A percentile compares a stretch with the other conserved stretches of the same genome.
Conservation (phyloP, 2,888 invertebrate genomes). For the Myopa testacea region DNA sequence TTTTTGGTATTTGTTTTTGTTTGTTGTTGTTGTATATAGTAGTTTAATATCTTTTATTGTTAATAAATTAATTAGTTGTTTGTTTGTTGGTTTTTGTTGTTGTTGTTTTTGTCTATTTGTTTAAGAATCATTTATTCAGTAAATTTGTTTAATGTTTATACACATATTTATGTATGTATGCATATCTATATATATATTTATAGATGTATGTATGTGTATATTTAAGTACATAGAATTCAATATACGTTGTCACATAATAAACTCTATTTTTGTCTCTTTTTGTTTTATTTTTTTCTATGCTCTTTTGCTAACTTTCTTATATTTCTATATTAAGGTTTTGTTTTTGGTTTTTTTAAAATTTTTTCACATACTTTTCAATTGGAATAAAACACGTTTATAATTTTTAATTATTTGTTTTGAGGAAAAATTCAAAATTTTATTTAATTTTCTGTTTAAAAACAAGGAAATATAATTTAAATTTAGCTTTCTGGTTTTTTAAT, state of each 20-base stretch:
- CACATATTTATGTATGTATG: conserved; percentile 15
- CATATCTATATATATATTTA: conserved; percentile 18
- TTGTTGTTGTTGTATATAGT: conserved; percentile 33
- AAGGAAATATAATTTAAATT: not conserved
- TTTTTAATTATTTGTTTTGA: not conserved
- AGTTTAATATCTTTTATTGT: conserved; percentile 29
- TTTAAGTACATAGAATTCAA: not conserved
- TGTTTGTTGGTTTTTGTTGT: conserved; percentile 18
- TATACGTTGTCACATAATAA: no score
- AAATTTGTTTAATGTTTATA: conserved; percentile 30
- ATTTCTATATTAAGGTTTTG: not conserved
- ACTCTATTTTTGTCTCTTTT: not conserved
- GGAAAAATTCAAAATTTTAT: not conserved
- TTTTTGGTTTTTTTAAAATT: not conserved
- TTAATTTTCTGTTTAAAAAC: not conserved
- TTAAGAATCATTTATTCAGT: conserved; percentile 22
- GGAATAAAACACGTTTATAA: no score
- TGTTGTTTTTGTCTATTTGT: conserved; percentile 9
- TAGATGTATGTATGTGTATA: conserved; percentile 27
- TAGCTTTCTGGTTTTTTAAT: not conserved
- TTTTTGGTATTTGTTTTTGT: conserved; percentile 27
- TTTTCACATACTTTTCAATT: no score
- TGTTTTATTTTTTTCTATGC: not conserved
- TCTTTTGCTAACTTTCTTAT: not conserved
- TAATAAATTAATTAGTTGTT: conserved; percentile 49